These are phyloP conservation scores for Oreotrochilus melanogaster DNA, from an alignment of 2,113 vertebrate genomes.

Conservation along the genomic window DNA sequence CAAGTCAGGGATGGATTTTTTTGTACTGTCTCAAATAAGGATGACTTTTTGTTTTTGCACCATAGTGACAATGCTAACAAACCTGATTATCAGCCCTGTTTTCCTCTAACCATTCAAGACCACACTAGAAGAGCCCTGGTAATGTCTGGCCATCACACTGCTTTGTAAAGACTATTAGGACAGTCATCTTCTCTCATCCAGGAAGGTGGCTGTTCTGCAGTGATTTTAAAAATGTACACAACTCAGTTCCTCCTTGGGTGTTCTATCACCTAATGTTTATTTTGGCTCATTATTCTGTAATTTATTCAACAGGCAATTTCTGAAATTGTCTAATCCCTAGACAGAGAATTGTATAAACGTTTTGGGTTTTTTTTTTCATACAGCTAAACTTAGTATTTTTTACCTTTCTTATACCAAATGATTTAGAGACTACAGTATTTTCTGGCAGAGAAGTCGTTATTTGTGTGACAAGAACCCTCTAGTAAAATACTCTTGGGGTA, in stretches of 20 bases:
- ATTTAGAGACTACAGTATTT: conserved; percentile 15
- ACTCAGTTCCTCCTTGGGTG: not conserved
- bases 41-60: not conserved
- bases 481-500: not conserved
- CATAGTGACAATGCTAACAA: not conserved
- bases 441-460: not conserved
- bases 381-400: not conserved
- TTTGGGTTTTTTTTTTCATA: not conserved
- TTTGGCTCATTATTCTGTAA: not conserved
- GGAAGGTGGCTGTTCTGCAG: not conserved
- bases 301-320: not conserved
- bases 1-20: not conserved
- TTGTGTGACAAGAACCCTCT: conserved; percentile 10
- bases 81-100: not conserved
- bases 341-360: not conserved
- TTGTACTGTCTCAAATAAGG: not conserved
- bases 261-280: not conserved
- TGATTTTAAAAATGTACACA: not conserved
- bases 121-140: not conserved
- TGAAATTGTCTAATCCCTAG: not conserved
- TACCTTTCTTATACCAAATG: not conserved
- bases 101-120: not conserved
- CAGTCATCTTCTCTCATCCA: not conserved
- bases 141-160: not conserved
- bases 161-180: not conserved